Percentiles rank a stretch among this genome's conserved stretches.
phyloP scores from a whole-genome alignment of 2,113 vertebrate species.

The Candoia aspera region DNA sequence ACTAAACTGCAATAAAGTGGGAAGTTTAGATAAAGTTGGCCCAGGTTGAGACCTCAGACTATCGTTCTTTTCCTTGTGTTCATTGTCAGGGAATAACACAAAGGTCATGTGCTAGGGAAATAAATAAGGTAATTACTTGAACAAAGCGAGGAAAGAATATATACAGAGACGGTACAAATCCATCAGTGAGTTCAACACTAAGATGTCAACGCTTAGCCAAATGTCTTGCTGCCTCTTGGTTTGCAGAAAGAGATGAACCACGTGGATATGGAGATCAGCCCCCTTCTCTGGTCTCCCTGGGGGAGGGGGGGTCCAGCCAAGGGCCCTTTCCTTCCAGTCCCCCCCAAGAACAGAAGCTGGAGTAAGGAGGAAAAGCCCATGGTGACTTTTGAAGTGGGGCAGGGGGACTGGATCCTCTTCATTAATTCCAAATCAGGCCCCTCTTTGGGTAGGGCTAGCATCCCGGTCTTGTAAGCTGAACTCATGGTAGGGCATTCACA shows the following conservation, averaged over 20 bases:
- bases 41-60: slow-evolving; percentile 77
- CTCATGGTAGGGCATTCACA: background rate
- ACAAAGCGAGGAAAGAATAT: slow-evolving; percentile 35
- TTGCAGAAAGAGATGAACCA: background rate
- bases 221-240: slow-evolving; percentile 24
- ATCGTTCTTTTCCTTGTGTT: slow-evolving; percentile 68
- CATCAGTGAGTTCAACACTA: slow-evolving; percentile 29
- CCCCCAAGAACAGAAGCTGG: background rate
- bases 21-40: slow-evolving; percentile 85
- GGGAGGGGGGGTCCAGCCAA: background rate
- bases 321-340: background rate
- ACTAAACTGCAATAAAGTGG: slow-evolving; percentile 81
- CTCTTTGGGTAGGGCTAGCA: background rate
- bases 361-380: background rate
- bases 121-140: slow-evolving; percentile 64
- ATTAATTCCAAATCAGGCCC: background rate
- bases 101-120: slow-evolving; percentile 56
- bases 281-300: background rate
- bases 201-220: background rate
- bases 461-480: background rate
- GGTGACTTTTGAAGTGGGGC: too few relatives aligned
- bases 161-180: slow-evolving; percentile 11
- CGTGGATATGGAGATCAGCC: background rate
- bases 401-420: background rate
- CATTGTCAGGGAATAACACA: slow-evolving; percentile 51